These are phyloP conservation scores for Pachyramphus minor DNA, from an alignment of 2,113 vertebrate species.

Conservation along the genomic window DNA sequence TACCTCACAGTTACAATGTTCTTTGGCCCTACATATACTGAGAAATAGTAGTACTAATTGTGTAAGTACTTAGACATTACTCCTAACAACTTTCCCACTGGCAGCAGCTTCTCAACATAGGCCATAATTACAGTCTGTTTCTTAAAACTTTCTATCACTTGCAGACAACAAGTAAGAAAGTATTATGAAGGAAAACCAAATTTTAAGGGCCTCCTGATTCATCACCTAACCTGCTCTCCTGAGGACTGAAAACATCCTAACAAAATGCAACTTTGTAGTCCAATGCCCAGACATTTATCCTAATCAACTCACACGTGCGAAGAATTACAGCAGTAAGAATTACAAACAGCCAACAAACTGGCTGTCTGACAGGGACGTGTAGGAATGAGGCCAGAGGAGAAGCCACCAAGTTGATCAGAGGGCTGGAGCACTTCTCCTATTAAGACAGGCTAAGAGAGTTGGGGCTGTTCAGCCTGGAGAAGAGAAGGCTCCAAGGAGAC, in stretches of 20 bases:
- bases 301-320: neutral
- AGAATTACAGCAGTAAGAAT: neutral
- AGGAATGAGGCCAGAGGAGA: neutral
- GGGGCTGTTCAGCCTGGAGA: neutral
- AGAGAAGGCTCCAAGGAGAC: neutral
- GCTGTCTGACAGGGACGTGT: neutral
- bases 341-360: neutral
- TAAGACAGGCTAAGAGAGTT: neutral
- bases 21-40: neutral
- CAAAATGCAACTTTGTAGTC: neutral
- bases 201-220: neutral
- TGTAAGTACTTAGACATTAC: neutral
- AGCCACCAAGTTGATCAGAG: fast-evolving
- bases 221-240: neutral
- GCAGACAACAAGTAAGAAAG: neutral
- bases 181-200: neutral
- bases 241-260: neutral
- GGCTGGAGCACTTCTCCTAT: neutral
- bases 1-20: neutral
- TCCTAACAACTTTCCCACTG: neutral
- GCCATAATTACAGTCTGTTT: neutral
- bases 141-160: neutral
- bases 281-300: neutral
- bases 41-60: neutral
- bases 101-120: neutral